Conservation (phyloP, 1,140 invertebrate genomes). For the Drosophila ogumai region DNA sequence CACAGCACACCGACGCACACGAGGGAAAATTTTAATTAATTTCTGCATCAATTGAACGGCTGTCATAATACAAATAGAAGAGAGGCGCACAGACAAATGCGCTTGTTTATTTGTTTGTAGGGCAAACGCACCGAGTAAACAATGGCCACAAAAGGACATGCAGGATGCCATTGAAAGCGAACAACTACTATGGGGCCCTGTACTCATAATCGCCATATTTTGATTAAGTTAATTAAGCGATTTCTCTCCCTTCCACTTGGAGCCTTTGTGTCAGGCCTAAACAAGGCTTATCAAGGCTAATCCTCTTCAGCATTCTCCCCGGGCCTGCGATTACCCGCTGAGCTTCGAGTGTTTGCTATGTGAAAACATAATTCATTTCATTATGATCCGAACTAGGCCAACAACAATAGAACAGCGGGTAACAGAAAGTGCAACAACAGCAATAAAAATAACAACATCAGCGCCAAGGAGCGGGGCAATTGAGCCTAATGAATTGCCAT, state of each 20-base stretch:
- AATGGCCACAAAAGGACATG: constrained; percentile 57
- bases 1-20: neutral
- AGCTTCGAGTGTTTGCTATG: constrained; percentile 61
- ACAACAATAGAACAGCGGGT: constrained; percentile 46
- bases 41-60: constrained; percentile 63
- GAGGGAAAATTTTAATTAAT: constrained; percentile 76
- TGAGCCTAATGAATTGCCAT: constrained; percentile 74
- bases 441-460: constrained; percentile 35
- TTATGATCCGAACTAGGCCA: constrained; percentile 72
- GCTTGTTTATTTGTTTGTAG: constrained; percentile 68
- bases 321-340: constrained; percentile 62
- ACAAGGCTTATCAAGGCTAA: constrained; percentile 65
- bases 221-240: constrained; percentile 83
- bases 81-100: constrained; percentile 20
- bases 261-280: constrained; percentile 13
- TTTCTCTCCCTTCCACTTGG: constrained; percentile 38
- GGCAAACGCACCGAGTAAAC: constrained; percentile 59
- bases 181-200: neutral
- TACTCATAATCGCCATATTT: constrained; percentile 74
- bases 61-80: constrained; percentile 77
- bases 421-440: constrained; percentile 45
- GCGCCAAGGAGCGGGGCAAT: constrained; percentile 47
- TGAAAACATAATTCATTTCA: constrained; percentile 73
- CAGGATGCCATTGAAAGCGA: constrained; percentile 31
- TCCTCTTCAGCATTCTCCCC: neutral